Base-by-base conservation (phyloP, 2,113 vertebrate genomes). In the Amia ocellicauda region DNA sequence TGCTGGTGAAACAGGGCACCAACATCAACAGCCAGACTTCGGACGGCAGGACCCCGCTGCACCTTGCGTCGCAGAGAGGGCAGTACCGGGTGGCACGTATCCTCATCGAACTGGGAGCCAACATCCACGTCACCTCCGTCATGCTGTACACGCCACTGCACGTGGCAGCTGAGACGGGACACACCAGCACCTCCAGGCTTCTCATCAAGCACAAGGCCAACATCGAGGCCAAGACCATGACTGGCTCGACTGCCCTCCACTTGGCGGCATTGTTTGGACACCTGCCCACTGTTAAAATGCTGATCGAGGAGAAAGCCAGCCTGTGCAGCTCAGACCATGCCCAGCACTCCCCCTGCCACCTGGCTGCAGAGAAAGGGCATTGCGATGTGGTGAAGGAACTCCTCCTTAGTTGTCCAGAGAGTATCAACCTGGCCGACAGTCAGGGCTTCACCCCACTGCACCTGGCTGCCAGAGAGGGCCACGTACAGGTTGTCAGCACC, bases 11-110 rank as follows among this genome's bases (percentile, higher is more conserved):
- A 79, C 96, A 97, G 77, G 89, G 89, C 0, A 90, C 90, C 0
- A 77, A 92, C 0, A 81, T 98, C 23, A 84, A 98, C 0, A 87
- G 86, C 16, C 93, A 93, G 86, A 97, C 94, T 0, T 60, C 76
- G 5, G 94, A 98, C 0, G 97, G 97, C 0, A 86, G 93, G 73
- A 94, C 94, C 1, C 90, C 96, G 0, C 85, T 99, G 16, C 97
- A 99, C 71, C 84, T 99, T 79, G 97, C 96, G 0, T 96, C 93
- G 14, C 93, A 96, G 64, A 85, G 95, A 1, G 96, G 96, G 0
- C 96, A 98, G 78, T 99, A 99, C 74, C 80, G 97, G 0, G 95
- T 97, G 2, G 95, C 96, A 2, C 92, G 97, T 10, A 86, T 95
- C 22, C 90, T 99, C 50, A 90, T 96, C 2, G 95, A 98, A 75